Evolutionary conservation across 2,113 vertebrate genomes (phyloP), one percentile per base, ranked within the genome.

Genomic region (Excalfactoria chinensis): DNA sequence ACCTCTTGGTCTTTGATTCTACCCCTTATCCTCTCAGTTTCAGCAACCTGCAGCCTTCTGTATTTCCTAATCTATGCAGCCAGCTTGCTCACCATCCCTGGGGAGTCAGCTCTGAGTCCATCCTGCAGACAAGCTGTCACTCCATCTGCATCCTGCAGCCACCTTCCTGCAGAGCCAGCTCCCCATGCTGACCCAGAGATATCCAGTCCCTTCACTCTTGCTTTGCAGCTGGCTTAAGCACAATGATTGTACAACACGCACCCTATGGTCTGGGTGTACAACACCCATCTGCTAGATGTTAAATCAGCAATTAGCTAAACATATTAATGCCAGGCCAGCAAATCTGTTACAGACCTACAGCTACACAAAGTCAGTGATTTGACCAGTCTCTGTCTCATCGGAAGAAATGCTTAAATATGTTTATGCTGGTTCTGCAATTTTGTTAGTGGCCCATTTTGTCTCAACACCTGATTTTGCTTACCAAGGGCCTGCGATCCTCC

Each of bases 261-360:
- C 43, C 51, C 66, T 41, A 19, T 2, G 2, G 41, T 28, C 86
- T n/a, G n/a, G n/a, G n/a, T 84, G 80, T 66, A 74, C 73, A 86
- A 8, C 14, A 67, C 37, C 73, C 49, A 46, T 28, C 86, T 56
- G 86, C 37, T 53, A 93, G 69, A 77, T 71, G 73, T 93, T 90
- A 76, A 62, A 76, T 83, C 63, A 55, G 82, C 82, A 93, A 69
- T 76, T 85, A 58, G 41, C 63, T 89, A 82, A 85, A 93, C 75
- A 76, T 34, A 85, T 69, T 82, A 40, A 32, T 34, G 81, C 40
- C 35, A 32, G 18, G 35, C 53, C 84, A 95, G 87, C 84, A 92
- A 44, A 76, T 89, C 58, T 63, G 16, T 58, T n/a, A 25, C 64
- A 13, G 6, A 30, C 62, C 64, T 76, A 53, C 43, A 79, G 37